phyloP scores from a whole-genome alignment of 2,797 vertebrate species.

The Acipenser oxyrinchus region DNA sequence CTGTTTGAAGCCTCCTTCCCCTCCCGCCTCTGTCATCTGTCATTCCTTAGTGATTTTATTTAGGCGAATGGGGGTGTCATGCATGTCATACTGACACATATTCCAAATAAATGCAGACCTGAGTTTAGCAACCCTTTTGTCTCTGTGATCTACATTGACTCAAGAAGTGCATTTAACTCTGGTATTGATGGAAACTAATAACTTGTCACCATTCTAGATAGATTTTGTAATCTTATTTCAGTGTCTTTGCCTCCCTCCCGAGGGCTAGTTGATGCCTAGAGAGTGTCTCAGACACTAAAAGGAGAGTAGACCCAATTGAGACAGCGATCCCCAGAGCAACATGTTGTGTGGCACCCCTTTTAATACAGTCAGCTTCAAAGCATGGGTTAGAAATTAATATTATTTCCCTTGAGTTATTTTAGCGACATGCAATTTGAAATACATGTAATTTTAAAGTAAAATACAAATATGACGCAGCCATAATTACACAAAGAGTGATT shows the following conservation, averaged over 20 bases:
- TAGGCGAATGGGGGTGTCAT: slow-evolving; percentile 23
- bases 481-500: too few relatives aligned
- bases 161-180: not conserved
- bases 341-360: too few relatives aligned
- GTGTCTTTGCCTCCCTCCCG: slow-evolving; percentile 29
- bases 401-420: too few relatives aligned
- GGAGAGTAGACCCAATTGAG: too few relatives aligned
- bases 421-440: too few relatives aligned
- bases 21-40: slow-evolving; percentile 28
- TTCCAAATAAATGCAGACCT: slow-evolving; percentile 19
- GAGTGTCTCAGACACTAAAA: too few relatives aligned
- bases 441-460: too few relatives aligned
- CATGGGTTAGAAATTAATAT: too few relatives aligned
- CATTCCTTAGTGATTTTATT: slow-evolving; percentile 14
- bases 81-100: slow-evolving; percentile 24
- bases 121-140: slow-evolving; percentile 2
- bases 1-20: slow-evolving; percentile 9
- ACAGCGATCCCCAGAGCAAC: too few relatives aligned
- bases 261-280: slow-evolving; percentile 10
- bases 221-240: not conserved
- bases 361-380: too few relatives aligned
- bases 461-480: too few relatives aligned
- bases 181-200: not conserved
- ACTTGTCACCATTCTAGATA: not conserved
- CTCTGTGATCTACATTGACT: not conserved